Conservation (phyloP, 2,888 invertebrate species). For the Drosophila birchii region DNA sequence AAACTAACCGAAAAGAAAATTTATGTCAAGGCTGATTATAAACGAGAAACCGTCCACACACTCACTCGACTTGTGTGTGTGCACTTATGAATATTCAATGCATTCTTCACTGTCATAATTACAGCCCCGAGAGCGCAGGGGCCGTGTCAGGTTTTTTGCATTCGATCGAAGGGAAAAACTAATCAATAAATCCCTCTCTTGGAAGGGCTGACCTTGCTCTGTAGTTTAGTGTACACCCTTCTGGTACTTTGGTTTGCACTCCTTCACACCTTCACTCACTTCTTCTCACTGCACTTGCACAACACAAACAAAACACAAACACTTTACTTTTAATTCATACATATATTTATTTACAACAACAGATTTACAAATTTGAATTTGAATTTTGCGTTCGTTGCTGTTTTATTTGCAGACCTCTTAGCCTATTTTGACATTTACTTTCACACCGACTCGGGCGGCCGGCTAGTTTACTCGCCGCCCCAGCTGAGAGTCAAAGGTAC, state of each 20-base stretch:
- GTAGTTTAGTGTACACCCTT: slow-evolving; percentile 37
- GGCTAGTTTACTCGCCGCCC: slow-evolving; percentile 88
- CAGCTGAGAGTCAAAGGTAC: slow-evolving; percentile 90
- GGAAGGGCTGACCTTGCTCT: slow-evolving; percentile 22
- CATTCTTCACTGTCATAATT: slow-evolving; percentile 75
- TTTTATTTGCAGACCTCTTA: slow-evolving; percentile 88
- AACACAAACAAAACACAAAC: slow-evolving; percentile 4
- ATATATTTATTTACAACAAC: slow-evolving; percentile 8
- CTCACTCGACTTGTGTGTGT: neutral
- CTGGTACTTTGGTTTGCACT: slow-evolving; percentile 44
- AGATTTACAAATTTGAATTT: slow-evolving; percentile 30
- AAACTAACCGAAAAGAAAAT: slow-evolving; percentile 51
- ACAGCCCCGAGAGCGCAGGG: slow-evolving; percentile 54
- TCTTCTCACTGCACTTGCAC: slow-evolving; percentile 34
- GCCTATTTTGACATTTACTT: slow-evolving; percentile 90
- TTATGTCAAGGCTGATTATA: slow-evolving; percentile 76
- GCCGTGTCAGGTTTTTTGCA: slow-evolving; percentile 21
- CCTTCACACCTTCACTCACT: slow-evolving; percentile 17
- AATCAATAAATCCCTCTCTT: slow-evolving; percentile 51
- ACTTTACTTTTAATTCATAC: slow-evolving; percentile 33
- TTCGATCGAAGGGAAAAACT: slow-evolving; percentile 52
- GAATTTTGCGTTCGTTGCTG: slow-evolving; percentile 32
- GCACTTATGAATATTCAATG: slow-evolving; percentile 73
- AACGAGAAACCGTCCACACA: slow-evolving; percentile 43
- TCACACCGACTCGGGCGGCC: slow-evolving; percentile 91